Conservation (phyloP, 1,140 invertebrate genomes). For the Temnothorax nylanderi region DNA sequence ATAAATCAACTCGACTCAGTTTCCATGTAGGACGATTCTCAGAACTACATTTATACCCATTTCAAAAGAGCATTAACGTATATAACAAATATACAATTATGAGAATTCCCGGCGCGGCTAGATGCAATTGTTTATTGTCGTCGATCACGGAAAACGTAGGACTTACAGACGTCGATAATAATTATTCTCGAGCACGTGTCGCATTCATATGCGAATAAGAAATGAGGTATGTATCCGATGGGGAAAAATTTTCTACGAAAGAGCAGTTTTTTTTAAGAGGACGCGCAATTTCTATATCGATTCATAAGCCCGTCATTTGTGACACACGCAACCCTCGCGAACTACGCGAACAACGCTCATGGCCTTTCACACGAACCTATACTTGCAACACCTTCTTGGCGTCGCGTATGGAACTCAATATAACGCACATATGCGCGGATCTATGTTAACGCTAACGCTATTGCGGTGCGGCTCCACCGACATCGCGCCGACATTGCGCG, state of each 20-base stretch:
- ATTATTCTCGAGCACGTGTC: slow-evolving; percentile 27
- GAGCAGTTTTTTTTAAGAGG: neutral
- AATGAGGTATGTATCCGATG: neutral
- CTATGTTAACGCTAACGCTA: slow-evolving; percentile 11
- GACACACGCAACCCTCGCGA: slow-evolving; percentile 31
- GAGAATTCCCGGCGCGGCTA: neutral
- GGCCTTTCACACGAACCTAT: slow-evolving; percentile 31
- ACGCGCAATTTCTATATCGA: slow-evolving; percentile 17
- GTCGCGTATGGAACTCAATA: neutral
- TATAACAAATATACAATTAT: slow-evolving; percentile 20
- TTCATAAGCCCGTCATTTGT: slow-evolving; percentile 10
- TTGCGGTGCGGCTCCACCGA: neutral
- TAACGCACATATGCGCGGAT: slow-evolving; percentile 27
- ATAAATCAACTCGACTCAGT: slow-evolving; percentile 2
- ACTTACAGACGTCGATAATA: neutral
- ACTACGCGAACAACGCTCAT: neutral
- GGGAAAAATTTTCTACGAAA: slow-evolving; percentile 1
- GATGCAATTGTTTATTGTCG: slow-evolving; percentile 26
- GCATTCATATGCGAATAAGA: neutral
- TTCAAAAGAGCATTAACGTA: neutral
- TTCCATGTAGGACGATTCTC: neutral
- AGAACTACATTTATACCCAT: neutral
- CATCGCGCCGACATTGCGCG: neutral
- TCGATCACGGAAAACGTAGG: neutral
- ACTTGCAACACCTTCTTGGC: slow-evolving; percentile 11